Evolutionary conservation across 2,888 invertebrate species (phyloP).

Genomic region (Labia minor): DNA sequence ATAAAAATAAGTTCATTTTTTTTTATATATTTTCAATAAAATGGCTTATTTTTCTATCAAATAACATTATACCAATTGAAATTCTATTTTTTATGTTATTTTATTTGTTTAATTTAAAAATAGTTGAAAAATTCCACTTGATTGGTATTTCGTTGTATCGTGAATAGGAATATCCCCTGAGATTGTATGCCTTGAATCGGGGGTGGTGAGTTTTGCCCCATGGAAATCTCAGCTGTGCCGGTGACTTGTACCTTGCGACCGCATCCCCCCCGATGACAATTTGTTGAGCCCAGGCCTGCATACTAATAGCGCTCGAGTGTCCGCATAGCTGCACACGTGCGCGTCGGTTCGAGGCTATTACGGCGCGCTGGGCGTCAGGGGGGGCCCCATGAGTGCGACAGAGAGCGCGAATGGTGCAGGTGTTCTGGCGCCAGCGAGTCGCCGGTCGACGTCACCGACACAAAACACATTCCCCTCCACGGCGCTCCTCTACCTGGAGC

Average conservation of each 20-base stretch:
- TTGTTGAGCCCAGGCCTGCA: background rate
- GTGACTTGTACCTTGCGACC: background rate
- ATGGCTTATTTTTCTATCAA: too few species aligned
- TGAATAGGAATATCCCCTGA: too few species aligned
- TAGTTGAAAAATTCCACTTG: too few species aligned
- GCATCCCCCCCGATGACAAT: background rate
- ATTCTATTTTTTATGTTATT: too few species aligned
- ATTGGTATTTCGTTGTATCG: too few species aligned
- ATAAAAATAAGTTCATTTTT: too few species aligned
- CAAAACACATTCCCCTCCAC: background rate
- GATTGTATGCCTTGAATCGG: too few species aligned
- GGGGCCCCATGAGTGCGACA: background rate
- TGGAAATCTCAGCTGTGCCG: too few species aligned
- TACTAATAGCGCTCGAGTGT: background rate
- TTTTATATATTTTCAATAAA: too few species aligned
- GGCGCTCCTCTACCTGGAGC: background rate
- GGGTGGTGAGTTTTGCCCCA: too few species aligned
- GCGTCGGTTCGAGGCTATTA: background rate
- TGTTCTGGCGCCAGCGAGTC: slow-evolving; percentile 13
- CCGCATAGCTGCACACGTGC: slow-evolving; percentile 1
- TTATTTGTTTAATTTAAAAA: too few species aligned
- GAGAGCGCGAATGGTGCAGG: background rate
- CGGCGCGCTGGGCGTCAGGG: background rate
- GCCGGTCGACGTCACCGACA: background rate
- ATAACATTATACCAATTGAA: too few species aligned